Evolutionary conservation across 2,113 vertebrate genomes (phyloP), one percentile per base, ranked within the genome.

Genomic region (Acanthisitta chloris): DNA sequence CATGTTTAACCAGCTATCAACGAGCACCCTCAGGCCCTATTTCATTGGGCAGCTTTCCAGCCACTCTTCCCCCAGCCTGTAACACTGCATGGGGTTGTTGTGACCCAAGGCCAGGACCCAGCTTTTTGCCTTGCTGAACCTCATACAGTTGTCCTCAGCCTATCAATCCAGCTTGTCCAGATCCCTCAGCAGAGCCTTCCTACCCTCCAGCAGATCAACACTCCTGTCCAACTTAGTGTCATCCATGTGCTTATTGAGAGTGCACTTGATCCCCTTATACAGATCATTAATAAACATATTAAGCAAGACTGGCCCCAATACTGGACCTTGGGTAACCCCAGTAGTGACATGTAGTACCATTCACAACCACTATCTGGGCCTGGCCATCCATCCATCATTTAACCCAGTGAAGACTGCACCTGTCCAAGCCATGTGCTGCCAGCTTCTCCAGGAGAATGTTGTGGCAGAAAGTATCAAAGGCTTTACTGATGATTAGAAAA

Each of bases 191-290:
- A 62, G 36, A 45, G 8, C 14, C 17, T 26, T 54, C 20, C 48
- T 54, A 11, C 28, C 48, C 17, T 64, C 14, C 48, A n/a, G n/a
- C n/a, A 54, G 17, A 38, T 3, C 36, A 54, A 33, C 40, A 52
- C 6, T 64, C 17, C 9, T 7, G 38, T 10, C 12, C 18, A 48
- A 12, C 15, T 65, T n/a, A n/a, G n/a, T n/a, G n/a, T n/a, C n/a
- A n/a, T n/a, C 49, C n/a, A 48, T 2, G 7, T 28, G n/a, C 18
- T n/a, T 42, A 38, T 7, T 46, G 21, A 45, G 17, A 6, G 14
- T 12, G 29, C 26, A 13, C 46, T 36, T 1, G 0, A 61, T 31
- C 1, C 2, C 9, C 23, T 74, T 28, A n/a, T 19, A 23, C n/a
- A 40, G 49, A 9, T 40, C 42, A 19, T 40, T 29, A 48, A 3